phyloP scores from a whole-genome alignment of 1,140 invertebrate species.

The Diprion similis region DNA sequence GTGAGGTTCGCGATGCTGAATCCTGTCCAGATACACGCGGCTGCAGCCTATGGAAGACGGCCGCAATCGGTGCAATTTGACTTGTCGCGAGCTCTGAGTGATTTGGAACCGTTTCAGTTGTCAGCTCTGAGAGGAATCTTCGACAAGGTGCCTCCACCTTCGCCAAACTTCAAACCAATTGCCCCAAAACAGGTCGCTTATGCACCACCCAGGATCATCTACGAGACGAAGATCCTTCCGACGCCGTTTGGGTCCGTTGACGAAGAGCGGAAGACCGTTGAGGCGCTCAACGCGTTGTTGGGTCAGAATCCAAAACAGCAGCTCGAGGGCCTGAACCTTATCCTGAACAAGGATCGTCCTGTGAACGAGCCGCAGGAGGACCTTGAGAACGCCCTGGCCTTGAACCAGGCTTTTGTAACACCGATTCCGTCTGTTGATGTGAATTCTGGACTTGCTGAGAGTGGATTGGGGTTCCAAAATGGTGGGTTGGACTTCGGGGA shows the following conservation, averaged over 20 bases:
- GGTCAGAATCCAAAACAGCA: slow-evolving; percentile 1
- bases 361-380: background rate
- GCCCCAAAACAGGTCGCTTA: slow-evolving; percentile 24
- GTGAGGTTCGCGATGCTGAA: background rate
- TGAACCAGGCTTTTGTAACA: background rate
- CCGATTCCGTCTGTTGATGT: background rate
- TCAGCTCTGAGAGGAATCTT: background rate
- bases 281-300: background rate
- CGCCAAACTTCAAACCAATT: slow-evolving; percentile 24
- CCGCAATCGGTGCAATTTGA: background rate
- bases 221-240: slow-evolving; percentile 32
- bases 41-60: background rate
- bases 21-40: background rate
- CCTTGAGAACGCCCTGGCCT: background rate
- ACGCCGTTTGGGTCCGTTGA: slow-evolving; percentile 17
- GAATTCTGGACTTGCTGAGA: background rate
- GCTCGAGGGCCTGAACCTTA: background rate
- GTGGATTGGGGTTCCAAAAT: background rate
- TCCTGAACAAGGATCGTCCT: background rate
- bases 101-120: background rate
- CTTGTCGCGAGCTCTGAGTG: background rate
- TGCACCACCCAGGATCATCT: slow-evolving; percentile 29
- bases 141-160: slow-evolving; percentile 13
- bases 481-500: background rate
- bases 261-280: background rate